These are phyloP conservation scores for Cottus gobio DNA, from an alignment of 2,113 vertebrate genomes.

Conservation along the genomic window DNA sequence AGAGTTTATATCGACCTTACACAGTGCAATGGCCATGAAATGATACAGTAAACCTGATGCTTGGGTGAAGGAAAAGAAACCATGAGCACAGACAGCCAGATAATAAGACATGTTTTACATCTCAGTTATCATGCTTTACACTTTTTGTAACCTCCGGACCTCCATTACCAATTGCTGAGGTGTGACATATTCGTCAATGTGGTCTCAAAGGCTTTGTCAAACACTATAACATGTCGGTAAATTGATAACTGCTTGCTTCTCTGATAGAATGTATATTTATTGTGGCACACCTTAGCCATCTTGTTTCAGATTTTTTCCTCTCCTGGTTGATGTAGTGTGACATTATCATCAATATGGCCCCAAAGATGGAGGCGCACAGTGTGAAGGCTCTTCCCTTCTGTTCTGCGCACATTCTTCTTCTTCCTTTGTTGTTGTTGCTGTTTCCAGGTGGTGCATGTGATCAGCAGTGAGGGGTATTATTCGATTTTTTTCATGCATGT, in stretches of 20 bases:
- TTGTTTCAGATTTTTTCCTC: conserved; percentile 44
- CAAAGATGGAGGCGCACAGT: conserved; percentile 24
- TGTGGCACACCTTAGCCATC: conserved; percentile 14
- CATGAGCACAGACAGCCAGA: conserved; percentile 1
- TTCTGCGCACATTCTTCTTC: conserved; percentile 27
- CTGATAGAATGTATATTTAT: conserved; percentile 52
- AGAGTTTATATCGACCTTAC: conserved; percentile 48
- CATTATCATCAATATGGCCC: conserved; percentile 62
- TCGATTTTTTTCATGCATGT: conserved; percentile 55
- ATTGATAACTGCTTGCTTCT: conserved; percentile 44
- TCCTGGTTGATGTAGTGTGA: conserved; percentile 61
- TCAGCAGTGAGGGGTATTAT: conserved; percentile 38
- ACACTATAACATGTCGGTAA: conserved; percentile 54
- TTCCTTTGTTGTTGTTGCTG: neutral
- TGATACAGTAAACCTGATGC: conserved; percentile 47
- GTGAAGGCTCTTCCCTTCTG: conserved; percentile 39
- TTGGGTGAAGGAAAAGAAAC: conserved; percentile 28
- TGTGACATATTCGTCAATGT: conserved; percentile 61
- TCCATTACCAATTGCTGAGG: conserved; percentile 47
- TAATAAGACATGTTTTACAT: conserved; percentile 46
- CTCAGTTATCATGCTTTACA: conserved; percentile 44
- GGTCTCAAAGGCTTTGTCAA: conserved; percentile 56
- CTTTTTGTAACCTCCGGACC: conserved; percentile 27
- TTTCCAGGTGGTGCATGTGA: conserved; percentile 39
- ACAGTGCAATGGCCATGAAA: conserved; percentile 54